Conservation (phyloP, 2,113 vertebrate genomes). For the Dermatemys mawii region DNA sequence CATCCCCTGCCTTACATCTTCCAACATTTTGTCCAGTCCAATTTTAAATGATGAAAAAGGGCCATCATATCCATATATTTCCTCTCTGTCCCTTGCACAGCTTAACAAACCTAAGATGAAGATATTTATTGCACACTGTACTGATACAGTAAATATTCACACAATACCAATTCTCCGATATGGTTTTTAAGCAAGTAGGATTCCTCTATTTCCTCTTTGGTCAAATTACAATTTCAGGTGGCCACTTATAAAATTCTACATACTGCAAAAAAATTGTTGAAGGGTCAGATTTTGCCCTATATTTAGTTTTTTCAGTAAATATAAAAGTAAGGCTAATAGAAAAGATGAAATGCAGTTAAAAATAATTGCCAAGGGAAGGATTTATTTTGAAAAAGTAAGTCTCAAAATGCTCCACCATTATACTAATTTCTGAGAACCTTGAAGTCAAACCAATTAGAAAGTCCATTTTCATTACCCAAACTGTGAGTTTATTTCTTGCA, state of each 20-base stretch:
- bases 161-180: background rate
- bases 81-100: too few relatives aligned
- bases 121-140: background rate
- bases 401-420: background rate
- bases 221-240: background rate
- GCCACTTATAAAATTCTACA: background rate
- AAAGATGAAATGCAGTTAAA: background rate
- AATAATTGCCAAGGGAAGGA: background rate
- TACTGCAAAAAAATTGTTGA: background rate
- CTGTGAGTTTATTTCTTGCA: too few relatives aligned
- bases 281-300: background rate
- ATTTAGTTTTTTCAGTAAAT: background rate
- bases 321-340: background rate
- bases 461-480: background rate
- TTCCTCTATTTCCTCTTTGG: background rate
- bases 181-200: background rate
- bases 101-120: too few relatives aligned
- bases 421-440: background rate
- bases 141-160: too few relatives aligned
- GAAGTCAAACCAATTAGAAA: background rate
- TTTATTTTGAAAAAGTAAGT: background rate
- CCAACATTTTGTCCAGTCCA: too few relatives aligned
- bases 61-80: too few relatives aligned
- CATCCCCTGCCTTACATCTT: too few relatives aligned
- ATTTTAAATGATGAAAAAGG: background rate